Base-by-base conservation (phyloP, 2,888 invertebrate genomes). In the Gonocerus acuteangulatus region DNA sequence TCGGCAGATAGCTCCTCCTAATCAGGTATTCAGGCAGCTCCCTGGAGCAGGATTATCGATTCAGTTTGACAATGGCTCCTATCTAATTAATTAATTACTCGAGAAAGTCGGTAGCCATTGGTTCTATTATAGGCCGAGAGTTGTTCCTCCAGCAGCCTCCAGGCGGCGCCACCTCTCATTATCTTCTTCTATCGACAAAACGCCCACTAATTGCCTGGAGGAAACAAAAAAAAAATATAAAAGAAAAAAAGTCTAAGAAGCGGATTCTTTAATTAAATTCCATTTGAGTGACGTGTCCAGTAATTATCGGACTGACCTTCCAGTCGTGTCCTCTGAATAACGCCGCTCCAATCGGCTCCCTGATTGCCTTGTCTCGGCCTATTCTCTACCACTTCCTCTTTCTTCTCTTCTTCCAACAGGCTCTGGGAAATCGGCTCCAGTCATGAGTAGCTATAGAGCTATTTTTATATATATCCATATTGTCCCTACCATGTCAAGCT, bases 51-150 rank as follows among this genome's bases (percentile, higher is more conserved):
- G 27, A 27, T 27, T 27, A 27, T 9, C 27, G 27, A 27, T 4
- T 27, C 27, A 27, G 27, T 27, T 27, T 27, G 36, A 54, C 54
- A 54, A 54, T 54, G 42, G 54, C 54, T 54, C 22, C 54, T 13
- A 13, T 36, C 54, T 54, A 54, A 54, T 54, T 54, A 54, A 54
- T 54, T 54, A 54, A 54, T 51, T 51, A 54, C 36, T 42, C 21
- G 54, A 54, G 54, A 39, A 54, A 54, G 39, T 42, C 39, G 21
- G 39, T 34, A 34, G 51, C 19, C 51, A 19, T 34, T 16, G 51
- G 27, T 34, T 51, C 51, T 34, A 51, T 51, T 51, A 51, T 51
- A 32, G 32, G 32, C 18, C 23, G 22, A 22, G 27, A 34, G 27
- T 27, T 6, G 27, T 27, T 6, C 27, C 27, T 6, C 27, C 15